Conservation (phyloP, 2,888 invertebrate species). For the Drosophila borborema region DNA sequence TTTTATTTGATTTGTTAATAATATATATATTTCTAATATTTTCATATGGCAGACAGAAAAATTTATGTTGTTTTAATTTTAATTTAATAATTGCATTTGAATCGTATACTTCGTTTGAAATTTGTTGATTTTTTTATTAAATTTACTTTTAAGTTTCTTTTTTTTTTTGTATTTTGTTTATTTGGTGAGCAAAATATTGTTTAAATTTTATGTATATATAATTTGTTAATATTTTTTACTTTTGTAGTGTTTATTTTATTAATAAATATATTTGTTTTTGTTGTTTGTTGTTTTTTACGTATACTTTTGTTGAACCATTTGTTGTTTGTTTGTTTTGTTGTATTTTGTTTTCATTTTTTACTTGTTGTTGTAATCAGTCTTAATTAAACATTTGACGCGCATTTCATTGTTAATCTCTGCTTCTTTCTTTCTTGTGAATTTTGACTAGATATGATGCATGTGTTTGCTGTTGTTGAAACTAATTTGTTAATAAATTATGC, state of each 20-base stretch:
- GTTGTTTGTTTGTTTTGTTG: conserved; percentile 62
- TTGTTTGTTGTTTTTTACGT: conserved; percentile 80
- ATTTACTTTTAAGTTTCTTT: conserved; percentile 48
- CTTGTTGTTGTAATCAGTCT: conserved; percentile 74
- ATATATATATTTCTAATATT: conserved; percentile 31
- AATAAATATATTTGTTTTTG: conserved; percentile 46
- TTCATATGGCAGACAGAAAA: conserved; percentile 72
- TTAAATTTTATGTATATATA: conserved; percentile 66
- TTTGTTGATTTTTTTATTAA: conserved; percentile 47
- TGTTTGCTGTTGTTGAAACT: conserved; percentile 42
- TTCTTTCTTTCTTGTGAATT: conserved; percentile 53
- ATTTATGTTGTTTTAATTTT: conserved; percentile 62
- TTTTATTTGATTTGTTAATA: conserved; percentile 27
- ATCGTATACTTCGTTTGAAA: conserved; percentile 82
- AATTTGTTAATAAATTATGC: conserved; percentile 33
- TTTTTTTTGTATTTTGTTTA: conserved; percentile 42
- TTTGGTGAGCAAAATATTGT: conserved; percentile 81
- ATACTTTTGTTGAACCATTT: conserved; percentile 84
- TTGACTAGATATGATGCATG: conserved; percentile 81
- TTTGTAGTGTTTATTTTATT: conserved; percentile 33
- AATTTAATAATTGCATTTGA: conserved; percentile 83
- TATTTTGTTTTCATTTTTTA: conserved; percentile 11
- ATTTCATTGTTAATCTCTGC: conserved; percentile 41
- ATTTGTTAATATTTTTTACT: conserved; percentile 23
- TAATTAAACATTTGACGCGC: conserved; percentile 67